These are phyloP conservation scores for Prunella fulvescens DNA, from an alignment of 2,113 vertebrate species.

Conservation along the genomic window DNA sequence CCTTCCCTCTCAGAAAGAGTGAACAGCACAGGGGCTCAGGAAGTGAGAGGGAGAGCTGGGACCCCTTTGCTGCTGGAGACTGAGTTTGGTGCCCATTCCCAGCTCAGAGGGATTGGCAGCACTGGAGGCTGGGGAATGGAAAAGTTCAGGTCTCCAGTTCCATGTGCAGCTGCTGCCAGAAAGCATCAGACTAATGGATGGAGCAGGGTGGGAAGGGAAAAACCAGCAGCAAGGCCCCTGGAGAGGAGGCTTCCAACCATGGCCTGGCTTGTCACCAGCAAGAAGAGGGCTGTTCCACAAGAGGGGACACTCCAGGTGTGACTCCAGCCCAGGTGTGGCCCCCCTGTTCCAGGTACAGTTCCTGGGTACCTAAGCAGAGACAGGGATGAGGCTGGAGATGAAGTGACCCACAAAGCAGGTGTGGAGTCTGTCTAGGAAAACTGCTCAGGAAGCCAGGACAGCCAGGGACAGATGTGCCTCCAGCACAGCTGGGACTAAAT, in stretches of 20 bases:
- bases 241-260: background rate
- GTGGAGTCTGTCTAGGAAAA: background rate
- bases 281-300: background rate
- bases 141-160: conserved; percentile 36
- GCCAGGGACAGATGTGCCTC: background rate
- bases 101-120: background rate
- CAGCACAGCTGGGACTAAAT: background rate
- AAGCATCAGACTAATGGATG: conserved; percentile 23
- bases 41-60: background rate
- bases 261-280: background rate
- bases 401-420: background rate
- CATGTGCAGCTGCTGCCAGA: background rate
- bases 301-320: background rate
- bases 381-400: background rate
- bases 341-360: accelerated
- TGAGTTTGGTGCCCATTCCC: background rate
- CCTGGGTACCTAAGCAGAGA: background rate
- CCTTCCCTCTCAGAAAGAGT: background rate
- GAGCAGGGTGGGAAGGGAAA: conserved; percentile 31
- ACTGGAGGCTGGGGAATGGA: background rate
- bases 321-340: background rate
- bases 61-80: background rate
- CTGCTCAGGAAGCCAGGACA: background rate
- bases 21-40: background rate
- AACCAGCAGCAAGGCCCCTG: background rate